Evolutionary conservation across 2,888 invertebrate species (phyloP).

Genomic region (Monochamus alternatus): DNA sequence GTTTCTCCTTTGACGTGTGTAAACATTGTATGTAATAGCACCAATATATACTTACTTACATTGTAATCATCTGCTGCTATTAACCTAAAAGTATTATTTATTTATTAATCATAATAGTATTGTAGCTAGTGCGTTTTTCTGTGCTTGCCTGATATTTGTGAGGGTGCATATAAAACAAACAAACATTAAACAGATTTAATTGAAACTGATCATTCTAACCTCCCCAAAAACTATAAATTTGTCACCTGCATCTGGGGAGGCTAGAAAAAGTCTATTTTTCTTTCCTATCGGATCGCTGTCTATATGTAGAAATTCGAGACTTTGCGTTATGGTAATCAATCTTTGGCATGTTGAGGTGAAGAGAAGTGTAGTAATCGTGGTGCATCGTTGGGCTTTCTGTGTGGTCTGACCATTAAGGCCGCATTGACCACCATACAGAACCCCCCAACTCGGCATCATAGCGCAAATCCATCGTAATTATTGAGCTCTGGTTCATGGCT

Average conservation of each 20-base stretch:
- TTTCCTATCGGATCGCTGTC: constrained; percentile 34
- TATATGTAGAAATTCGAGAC: constrained; percentile 39
- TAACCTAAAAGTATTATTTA: too few relatives aligned
- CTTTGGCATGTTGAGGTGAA: constrained; percentile 37
- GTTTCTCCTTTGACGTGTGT: too few relatives aligned
- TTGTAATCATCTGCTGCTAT: too few relatives aligned
- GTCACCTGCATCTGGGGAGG: background rate
- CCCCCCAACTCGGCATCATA: constrained; percentile 15
- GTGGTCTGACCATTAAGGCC: constrained; percentile 29
- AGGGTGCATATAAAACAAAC: too few relatives aligned
- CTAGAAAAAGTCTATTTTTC: constrained; percentile 13
- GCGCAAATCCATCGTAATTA: constrained; percentile 4
- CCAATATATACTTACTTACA: too few relatives aligned
- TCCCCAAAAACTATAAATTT: background rate
- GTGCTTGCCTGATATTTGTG: too few relatives aligned
- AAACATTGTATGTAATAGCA: too few relatives aligned
- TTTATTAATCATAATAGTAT: too few relatives aligned
- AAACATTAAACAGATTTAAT: background rate
- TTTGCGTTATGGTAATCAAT: constrained; percentile 40
- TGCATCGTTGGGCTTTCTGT: constrained; percentile 36
- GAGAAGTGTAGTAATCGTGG: constrained; percentile 30
- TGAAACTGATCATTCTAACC: background rate
- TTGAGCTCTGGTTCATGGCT: constrained; percentile 3
- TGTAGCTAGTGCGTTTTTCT: too few relatives aligned
- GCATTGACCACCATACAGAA: constrained; percentile 15